A percentile compares a stretch with the other conserved stretches of the same genome.
These are phyloP conservation scores for Microcebus ravelobensis DNA, from an alignment of 2,113 vertebrate species.

Conservation along the genomic window DNA sequence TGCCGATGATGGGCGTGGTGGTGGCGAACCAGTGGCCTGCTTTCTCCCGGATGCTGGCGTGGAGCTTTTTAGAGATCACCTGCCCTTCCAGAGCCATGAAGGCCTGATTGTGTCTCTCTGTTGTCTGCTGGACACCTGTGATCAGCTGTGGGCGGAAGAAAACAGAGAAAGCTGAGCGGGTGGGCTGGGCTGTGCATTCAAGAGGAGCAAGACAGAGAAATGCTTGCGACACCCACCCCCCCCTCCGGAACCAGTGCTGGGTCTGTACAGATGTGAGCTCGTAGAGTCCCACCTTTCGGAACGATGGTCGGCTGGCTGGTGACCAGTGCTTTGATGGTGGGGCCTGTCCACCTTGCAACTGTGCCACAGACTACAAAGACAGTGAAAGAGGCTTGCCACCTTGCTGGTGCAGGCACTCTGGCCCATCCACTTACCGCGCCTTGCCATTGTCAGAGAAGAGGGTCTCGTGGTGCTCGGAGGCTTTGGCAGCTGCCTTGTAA, in stretches of 20 bases:
- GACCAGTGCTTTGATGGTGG: not conserved
- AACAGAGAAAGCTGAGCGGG: slow-evolving; percentile 61
- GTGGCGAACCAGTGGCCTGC: slow-evolving; percentile 98
- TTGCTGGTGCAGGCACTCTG: not conserved
- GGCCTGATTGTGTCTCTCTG: slow-evolving; percentile 97
- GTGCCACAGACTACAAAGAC: not conserved
- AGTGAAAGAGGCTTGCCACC: too few relatives aligned
- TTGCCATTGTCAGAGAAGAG: not conserved
- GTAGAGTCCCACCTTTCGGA: not conserved
- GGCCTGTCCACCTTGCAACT: not conserved
- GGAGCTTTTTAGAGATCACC: slow-evolving; percentile 93
- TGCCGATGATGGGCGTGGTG: slow-evolving; percentile 94
- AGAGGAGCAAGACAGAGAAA: not conserved
- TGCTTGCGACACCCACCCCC: not conserved
- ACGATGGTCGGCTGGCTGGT: not conserved
- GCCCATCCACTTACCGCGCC: fast-evolving
- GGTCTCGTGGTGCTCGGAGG: not conserved
- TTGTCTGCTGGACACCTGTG: slow-evolving; percentile 96
- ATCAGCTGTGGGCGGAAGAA: slow-evolving; percentile 89
- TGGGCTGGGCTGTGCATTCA: not conserved
- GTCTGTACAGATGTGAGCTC: fast-evolving
- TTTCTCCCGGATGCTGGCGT: slow-evolving; percentile 90
- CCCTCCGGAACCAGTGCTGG: fast-evolving
- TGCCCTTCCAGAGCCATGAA: slow-evolving; percentile 98
- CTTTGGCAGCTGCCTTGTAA: not conserved